These are phyloP conservation scores for Hololepta plana DNA, from an alignment of 2,888 invertebrate genomes.

Conservation along the genomic window DNA sequence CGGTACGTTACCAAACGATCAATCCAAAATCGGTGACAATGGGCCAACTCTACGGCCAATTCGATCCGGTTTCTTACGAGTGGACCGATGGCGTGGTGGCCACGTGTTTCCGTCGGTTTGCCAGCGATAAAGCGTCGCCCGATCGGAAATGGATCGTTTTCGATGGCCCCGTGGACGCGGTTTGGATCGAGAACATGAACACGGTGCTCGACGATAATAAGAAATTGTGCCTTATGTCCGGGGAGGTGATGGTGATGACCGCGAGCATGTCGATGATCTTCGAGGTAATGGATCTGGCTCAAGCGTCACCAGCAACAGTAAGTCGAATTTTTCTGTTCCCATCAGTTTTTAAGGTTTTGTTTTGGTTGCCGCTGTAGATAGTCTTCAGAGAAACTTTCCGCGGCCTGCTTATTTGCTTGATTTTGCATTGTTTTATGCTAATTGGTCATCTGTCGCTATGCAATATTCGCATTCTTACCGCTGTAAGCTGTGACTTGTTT, in stretches of 20 bases:
- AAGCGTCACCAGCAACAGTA: conserved; percentile 75
- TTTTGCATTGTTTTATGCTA: no score
- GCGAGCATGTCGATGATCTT: conserved; percentile 72
- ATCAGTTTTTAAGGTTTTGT: no score
- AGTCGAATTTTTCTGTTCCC: no score
- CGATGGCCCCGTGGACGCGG: conserved; percentile 78
- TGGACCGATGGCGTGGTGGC: conserved; percentile 82
- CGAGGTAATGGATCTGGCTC: conserved; percentile 71
- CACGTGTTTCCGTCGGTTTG: conserved; percentile 58
- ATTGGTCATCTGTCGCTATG: no score
- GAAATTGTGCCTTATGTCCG: conserved; percentile 71
- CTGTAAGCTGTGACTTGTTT: no score
- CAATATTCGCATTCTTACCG: no score
- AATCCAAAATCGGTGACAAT: conserved; percentile 89
- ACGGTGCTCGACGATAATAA: conserved; percentile 78
- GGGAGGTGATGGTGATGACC: conserved; percentile 74
- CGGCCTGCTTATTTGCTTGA: no score
- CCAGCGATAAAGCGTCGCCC: conserved; percentile 45
- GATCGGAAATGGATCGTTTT: conserved; percentile 85
- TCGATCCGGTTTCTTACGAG: conserved; percentile 76
- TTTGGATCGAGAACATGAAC: conserved; percentile 85
- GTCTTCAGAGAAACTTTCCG: no score
- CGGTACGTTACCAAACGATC: conserved; percentile 61
- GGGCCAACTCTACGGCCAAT: conserved; percentile 82
- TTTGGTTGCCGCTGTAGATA: no score